Conservation (phyloP, 2,888 invertebrate species). For the Augiades crinisus region DNA sequence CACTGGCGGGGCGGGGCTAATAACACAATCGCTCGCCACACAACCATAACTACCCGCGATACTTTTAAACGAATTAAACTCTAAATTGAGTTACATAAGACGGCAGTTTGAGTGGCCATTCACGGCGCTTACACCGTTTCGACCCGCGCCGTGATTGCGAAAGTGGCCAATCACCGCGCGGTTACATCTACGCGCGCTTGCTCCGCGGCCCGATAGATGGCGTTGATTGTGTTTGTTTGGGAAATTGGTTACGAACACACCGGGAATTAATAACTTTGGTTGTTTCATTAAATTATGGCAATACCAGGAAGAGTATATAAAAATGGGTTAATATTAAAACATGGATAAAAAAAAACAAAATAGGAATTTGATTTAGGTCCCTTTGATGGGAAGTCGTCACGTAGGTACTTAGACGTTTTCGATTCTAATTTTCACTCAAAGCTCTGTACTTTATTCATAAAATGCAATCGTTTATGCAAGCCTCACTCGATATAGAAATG, state of each 20-base stretch:
- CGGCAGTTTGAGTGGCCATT: conserved; percentile 47
- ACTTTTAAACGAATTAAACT: conserved; percentile 45
- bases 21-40: conserved; percentile 44
- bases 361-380: no score
- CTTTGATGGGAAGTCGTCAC: no score
- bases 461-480: conserved; percentile 16
- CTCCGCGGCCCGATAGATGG: conserved; percentile 58
- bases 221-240: conserved; percentile 40
- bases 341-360: no score
- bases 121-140: conserved; percentile 49
- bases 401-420: background rate
- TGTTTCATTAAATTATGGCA: no score
- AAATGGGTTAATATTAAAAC: no score
- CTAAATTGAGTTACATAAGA: conserved; percentile 43
- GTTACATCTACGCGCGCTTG: conserved; percentile 67
- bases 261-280: background rate
- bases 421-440: conserved; percentile 11
- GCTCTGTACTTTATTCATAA: conserved; percentile 13
- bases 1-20: conserved; percentile 73
- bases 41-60: conserved; percentile 38
- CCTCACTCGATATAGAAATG: background rate
- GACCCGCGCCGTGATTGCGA: conserved; percentile 37
- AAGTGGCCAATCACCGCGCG: conserved; percentile 74
- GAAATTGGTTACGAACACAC: conserved; percentile 33
- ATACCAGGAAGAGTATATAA: no score